phyloP scores from a whole-genome alignment of 1,140 invertebrate genomes.

The Choristoneura fumiferana region DNA sequence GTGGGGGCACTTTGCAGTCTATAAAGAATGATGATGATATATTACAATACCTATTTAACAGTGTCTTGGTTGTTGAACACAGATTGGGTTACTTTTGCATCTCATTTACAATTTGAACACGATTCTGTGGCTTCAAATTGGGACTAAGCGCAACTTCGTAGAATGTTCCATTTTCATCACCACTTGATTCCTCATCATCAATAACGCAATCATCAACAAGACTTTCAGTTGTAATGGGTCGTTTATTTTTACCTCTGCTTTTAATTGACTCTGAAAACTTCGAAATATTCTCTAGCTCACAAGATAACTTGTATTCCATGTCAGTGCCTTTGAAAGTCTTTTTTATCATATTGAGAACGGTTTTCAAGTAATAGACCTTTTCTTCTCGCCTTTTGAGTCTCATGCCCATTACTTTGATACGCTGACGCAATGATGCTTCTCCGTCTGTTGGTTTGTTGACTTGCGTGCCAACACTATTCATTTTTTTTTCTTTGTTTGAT shows the following conservation, averaged over 20 bases:
- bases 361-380: conserved; percentile 5
- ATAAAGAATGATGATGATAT: no score
- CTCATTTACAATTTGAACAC: background rate
- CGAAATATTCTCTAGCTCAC: conserved; percentile 4
- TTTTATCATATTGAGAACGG: conserved; percentile 6
- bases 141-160: conserved; percentile 2
- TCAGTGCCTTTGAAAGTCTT: conserved; percentile 1
- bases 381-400: background rate
- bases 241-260: background rate
- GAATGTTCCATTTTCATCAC: background rate
- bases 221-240: background rate
- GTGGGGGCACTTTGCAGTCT: no score
- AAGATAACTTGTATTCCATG: conserved; percentile 10
- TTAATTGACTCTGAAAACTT: background rate
- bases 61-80: background rate
- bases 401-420: background rate
- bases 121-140: background rate
- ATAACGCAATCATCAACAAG: background rate
- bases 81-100: background rate
- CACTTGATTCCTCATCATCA: background rate
- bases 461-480: background rate
- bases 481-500: no score
- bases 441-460: background rate
- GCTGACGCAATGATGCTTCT: background rate
- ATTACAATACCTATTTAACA: no score